Conservation (phyloP, 2,888 invertebrate species). For the Trichopoda pennipes region DNA sequence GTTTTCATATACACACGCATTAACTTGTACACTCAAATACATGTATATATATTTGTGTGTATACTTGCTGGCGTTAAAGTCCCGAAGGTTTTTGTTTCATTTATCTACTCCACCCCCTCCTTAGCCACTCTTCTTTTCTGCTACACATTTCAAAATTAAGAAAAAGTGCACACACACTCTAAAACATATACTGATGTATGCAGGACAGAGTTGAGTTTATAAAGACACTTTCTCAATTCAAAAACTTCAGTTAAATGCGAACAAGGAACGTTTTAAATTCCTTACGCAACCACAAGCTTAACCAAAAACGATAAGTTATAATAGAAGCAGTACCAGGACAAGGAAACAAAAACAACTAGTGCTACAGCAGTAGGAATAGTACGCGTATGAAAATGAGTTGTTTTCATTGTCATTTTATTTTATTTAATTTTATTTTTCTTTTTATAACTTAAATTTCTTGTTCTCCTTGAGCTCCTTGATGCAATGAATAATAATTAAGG, state of each 20-base stretch:
- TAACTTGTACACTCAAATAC: background rate
- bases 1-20: slow-evolving; percentile 5
- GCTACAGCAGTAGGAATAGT: background rate
- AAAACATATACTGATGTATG: slow-evolving; percentile 14
- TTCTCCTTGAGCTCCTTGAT: background rate
- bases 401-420: too few species aligned
- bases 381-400: background rate
- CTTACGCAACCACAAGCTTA: slow-evolving; percentile 53
- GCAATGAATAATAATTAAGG: background rate
- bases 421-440: too few species aligned
- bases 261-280: slow-evolving; percentile 54
- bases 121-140: background rate
- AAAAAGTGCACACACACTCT: background rate
- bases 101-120: slow-evolving; percentile 45
- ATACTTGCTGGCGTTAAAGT: slow-evolving; percentile 43
- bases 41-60: background rate
- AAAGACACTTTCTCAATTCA: background rate
- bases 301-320: slow-evolving; percentile 20
- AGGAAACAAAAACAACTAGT: background rate
- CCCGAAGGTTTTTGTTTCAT: slow-evolving; percentile 58
- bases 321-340: background rate
- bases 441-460: background rate
- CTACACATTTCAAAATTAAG: background rate
- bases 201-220: slow-evolving; percentile 4
- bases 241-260: slow-evolving; percentile 21